Base-by-base conservation (phyloP, 2,797 vertebrate genomes). In the Myotis findleyi region DNA sequence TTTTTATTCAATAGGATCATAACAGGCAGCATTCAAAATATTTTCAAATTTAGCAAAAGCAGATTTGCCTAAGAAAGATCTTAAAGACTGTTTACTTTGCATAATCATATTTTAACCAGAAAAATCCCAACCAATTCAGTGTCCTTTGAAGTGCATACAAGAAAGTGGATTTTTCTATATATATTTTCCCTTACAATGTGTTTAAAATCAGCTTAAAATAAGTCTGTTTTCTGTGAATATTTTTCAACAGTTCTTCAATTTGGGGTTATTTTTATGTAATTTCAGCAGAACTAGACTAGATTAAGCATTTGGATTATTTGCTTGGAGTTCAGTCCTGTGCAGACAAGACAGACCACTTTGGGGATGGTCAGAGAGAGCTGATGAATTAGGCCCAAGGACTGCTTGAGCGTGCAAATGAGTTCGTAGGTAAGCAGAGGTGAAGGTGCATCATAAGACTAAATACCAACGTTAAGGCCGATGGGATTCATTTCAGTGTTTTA, bases 1-100 rank as follows among this genome's bases (percentile, higher is more conserved):
- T 66, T 44, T 86, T 55, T 91, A 72, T 51, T 68, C 5, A 95
- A 72, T 2, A 89, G 27, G 92, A 97, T 93, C 83, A 96, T 69
- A 93, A 77, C 59, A 90, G 73, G 80, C 94, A n/a, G 75, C 94
- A 94, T 93, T 69, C 80, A 81, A 73, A 92, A 93, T 96, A 44
- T 82, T 97, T 95, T 96, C 68, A 96, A 96, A 96, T 89, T 97
- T 98, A 95, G 73, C 81, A 93, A 97, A 97, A 97, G 20, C 81
- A 97, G 94, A 95, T 90, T 98, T 97, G 93, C 92, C 96, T 97
- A 97, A 98, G 64, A 75, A 98, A 97, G 87, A 94, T 97, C 75
- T 97, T 97, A 95, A 94, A 95, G 95, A 93, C 95, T 97, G 57
- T 96, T 98, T 97, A 96, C 44, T 96, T 59, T 92, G 53, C 11